A percentile compares a stretch with the other conserved stretches of the same genome.
Evolutionary conservation across 2,888 invertebrate species (phyloP).

Genomic region (Nymphalis polychloros): DNA sequence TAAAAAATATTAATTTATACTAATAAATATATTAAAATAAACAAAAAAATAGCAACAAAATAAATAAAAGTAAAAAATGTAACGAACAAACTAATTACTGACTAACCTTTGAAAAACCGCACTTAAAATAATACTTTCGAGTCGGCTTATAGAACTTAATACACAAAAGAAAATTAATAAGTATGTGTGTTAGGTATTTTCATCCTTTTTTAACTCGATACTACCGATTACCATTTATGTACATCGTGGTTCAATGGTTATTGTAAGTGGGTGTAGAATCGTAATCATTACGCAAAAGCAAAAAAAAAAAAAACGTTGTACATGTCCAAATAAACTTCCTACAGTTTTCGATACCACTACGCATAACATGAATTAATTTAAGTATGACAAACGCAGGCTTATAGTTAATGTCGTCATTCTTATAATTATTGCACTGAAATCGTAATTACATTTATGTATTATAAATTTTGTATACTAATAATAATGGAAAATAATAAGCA

Average conservation of each 20-base stretch:
- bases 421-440: neutral
- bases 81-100: too few species aligned
- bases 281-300: slow-evolving; percentile 11
- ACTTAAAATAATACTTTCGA: too few species aligned
- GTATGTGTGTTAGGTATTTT: neutral
- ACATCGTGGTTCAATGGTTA: slow-evolving; percentile 15
- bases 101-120: too few species aligned
- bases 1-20: too few species aligned
- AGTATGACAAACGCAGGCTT: neutral
- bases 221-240: slow-evolving; percentile 7
- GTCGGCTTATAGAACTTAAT: too few species aligned
- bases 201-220: neutral
- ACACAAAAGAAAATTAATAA: too few species aligned
- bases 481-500: too few species aligned
- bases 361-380: slow-evolving; percentile 7
- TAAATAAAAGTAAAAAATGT: too few species aligned
- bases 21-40: too few species aligned
- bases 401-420: neutral
- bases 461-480: too few species aligned
- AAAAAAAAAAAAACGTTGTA: slow-evolving; percentile 19
- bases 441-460: too few species aligned
- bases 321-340: slow-evolving; percentile 21
- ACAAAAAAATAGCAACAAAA: too few species aligned
- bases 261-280: slow-evolving; percentile 14
- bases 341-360: slow-evolving; percentile 7